These are phyloP conservation scores for Pseudomugil gertrudae DNA, from an alignment of 2,797 vertebrate genomes.

Conservation along the genomic window DNA sequence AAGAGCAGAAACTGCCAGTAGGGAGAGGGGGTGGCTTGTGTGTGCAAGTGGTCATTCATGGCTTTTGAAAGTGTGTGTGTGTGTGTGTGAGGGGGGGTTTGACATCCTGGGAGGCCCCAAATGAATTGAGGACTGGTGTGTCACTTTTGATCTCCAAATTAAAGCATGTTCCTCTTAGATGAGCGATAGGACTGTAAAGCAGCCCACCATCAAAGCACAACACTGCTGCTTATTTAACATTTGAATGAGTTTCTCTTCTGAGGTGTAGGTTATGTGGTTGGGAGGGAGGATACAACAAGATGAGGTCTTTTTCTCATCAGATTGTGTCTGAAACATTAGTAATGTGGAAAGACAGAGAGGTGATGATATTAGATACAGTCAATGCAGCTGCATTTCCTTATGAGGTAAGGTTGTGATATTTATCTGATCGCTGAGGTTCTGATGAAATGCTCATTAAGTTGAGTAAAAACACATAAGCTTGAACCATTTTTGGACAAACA, in stretches of 20 bases:
- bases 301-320: conserved; percentile 18
- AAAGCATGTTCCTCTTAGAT: conserved; percentile 58
- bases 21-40: conserved; percentile 57
- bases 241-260: conserved; percentile 23
- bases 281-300: not conserved
- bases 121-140: conserved; percentile 67
- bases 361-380: not conserved
- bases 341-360: conserved; percentile 12
- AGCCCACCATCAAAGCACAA: conserved; percentile 35
- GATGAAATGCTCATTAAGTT: not conserved
- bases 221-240: conserved; percentile 24
- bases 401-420: not conserved
- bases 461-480: not conserved
- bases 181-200: conserved; percentile 41
- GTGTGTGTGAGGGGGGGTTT: conserved; percentile 33
- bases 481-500: not conserved
- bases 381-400: not conserved
- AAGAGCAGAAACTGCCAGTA: conserved; percentile 65
- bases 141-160: conserved; percentile 80
- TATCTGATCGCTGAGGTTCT: not conserved
- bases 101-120: conserved; percentile 69
- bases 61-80: conserved; percentile 51
- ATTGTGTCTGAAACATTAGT: conserved; percentile 18
- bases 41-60: conserved; percentile 76
- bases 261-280: not conserved